Evolutionary conservation across 2,797 vertebrate species (phyloP).

Genomic region (Sparidentex hasta): DNA sequence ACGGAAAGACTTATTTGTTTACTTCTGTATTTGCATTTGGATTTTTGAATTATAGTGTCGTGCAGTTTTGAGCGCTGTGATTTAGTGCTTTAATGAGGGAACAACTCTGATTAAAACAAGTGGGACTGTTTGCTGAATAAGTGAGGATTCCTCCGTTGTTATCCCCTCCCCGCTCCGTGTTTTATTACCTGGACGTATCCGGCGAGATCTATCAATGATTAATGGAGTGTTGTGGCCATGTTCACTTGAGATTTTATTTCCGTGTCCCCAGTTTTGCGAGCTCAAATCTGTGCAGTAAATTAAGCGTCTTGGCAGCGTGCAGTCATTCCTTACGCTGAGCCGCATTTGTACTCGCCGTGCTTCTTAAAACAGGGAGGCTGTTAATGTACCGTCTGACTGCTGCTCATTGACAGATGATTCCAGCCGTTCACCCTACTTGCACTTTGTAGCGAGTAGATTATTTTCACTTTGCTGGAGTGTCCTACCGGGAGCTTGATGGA

Average conservation of each 20-base stretch:
- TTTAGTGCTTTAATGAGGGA: neutral
- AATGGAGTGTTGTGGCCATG: slow-evolving; percentile 40
- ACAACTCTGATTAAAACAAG: slow-evolving; percentile 13
- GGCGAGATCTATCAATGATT: slow-evolving; percentile 45
- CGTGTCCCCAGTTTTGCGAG: slow-evolving; percentile 32
- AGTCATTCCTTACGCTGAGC: slow-evolving; percentile 12
- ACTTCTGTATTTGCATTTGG: neutral
- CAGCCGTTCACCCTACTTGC: slow-evolving; percentile 51
- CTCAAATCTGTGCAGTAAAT: slow-evolving; percentile 49
- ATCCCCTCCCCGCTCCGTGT: neutral
- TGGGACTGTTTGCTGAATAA: neutral
- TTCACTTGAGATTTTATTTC: slow-evolving; percentile 47
- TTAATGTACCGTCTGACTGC: slow-evolving; percentile 44
- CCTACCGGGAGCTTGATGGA: slow-evolving; percentile 69
- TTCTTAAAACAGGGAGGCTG: slow-evolving; percentile 35
- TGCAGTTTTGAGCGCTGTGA: neutral
- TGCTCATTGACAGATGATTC: slow-evolving; percentile 60
- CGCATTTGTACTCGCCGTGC: slow-evolving; percentile 8
- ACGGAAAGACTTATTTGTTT: neutral
- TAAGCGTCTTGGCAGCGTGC: slow-evolving; percentile 32
- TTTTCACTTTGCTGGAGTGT: slow-evolving; percentile 66
- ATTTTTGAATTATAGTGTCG: neutral
- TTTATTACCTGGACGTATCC: slow-evolving; percentile 23
- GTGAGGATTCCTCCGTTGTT: slow-evolving; percentile 19
- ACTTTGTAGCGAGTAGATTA: slow-evolving; percentile 68